Base-by-base conservation (phyloP, 2,888 invertebrate species). In the Protophormia terraenovae region DNA sequence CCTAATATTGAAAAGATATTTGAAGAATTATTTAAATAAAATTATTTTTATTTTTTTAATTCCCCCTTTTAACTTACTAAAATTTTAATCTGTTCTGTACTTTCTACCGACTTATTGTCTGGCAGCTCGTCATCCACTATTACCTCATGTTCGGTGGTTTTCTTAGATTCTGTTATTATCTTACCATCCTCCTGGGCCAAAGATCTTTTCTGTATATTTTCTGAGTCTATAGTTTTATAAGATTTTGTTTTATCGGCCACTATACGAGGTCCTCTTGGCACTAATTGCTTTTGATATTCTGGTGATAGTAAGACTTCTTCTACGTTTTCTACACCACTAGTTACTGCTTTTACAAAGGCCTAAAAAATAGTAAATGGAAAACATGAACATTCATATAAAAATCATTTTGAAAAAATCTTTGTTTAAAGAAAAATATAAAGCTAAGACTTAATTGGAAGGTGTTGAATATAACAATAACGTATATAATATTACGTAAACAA, bases 61-160 rank as follows among this genome's bases (percentile, higher is more conserved):
- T 47, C 1, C 2, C 12, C 0, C 22, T 22, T 8, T 27, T 1
- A 38, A 87, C 89, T 90, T 88, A 91, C 91, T 79, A 89, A 89
- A 73, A 91, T 91, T 85, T 90, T 90, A 86, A 91, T 88, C 88
- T 91, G 90, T 86, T 92, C 92, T 78, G 87, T 89, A 86, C 89
- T 90, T n/a, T 89, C 90, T n/a, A 86, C 86, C 12, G 90, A 91
- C 60, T 87, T 88, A 89, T 95, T 94, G 87, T 95, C 95, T 7
- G 95, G 95, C 53, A 96, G 93, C 89, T 97, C 96, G 91, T 96
- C 95, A 94, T 97, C 97, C 89, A 96, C 95, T 78, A 96, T 94
- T 91, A 96, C 95, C 93, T 97, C 97, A 94, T 97, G 97, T 91
- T 97, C 96, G 87, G 96, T 96, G 78, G 96, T 97, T 89, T 95